Evolutionary conservation across 35 echinoderm and acorn worm species (phyloP), one percentile per base, ranked within the genome.

Genomic region (Lytechinus variegatus): DNA sequence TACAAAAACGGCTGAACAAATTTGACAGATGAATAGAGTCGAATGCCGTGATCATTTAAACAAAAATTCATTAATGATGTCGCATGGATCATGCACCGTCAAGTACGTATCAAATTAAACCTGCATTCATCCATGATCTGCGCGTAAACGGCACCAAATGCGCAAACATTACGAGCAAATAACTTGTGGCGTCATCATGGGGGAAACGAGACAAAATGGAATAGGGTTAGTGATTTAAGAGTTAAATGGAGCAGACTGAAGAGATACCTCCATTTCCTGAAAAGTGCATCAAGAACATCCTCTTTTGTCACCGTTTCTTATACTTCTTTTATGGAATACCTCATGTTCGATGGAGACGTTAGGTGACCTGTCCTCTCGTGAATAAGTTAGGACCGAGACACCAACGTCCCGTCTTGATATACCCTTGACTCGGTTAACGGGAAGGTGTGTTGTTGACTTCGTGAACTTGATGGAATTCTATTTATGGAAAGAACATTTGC

Each of bases 231-330:
- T 79, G 66, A 79, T 79, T 79, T 79, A 79, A 24, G 66, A 79
- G 66, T 24, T 79, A 79, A 16, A 79, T 79, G 16, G 66, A 79
- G 66, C 66, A 24, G 66, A 24, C 19, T 79, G 66, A 79, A 79
- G 66, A 79, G 66, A 79, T 24, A 79, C 66, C 66, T 79, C 66
- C 12, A 79, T 79, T 79, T 79, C 66, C 66, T 79, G 16, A 16
- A n/a, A 79, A 79, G 66, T 79, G 66, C 66, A n/a, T 79, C 66
- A 79, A 79, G 66, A 79, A 79, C 66, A 79, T 79, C 66, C 14
- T 79, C 19, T n/a, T 79, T 79, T 79, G 66, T 79, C 66, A 79
- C 66, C 66, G 66, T 19, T 58, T 58, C 56, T 58, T 58, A 9
- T 58, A 9, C 56, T 79, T 79, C 66, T 79, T 79, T 79, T 79